Base-by-base conservation (phyloP, 2,888 invertebrate species). In the Drosophila pseudotalamancana region DNA sequence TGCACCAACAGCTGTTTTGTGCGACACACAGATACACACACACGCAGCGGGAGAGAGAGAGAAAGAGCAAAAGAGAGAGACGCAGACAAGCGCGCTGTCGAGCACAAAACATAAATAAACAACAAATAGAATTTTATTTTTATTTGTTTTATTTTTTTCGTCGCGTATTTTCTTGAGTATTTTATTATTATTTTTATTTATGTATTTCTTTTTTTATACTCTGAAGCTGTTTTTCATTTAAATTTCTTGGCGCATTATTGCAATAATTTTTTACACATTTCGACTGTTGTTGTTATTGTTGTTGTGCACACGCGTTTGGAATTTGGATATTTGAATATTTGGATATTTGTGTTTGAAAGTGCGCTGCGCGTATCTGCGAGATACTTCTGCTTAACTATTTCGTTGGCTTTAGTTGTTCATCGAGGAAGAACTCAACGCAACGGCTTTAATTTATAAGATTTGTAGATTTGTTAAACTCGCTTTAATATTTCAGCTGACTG, bases 1-100 rank as follows among this genome's bases (percentile, higher is more conserved):
- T 42, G 67, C 70, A 66, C 65, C 75, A 81, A 81, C 79, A 79
- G 79, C 85, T 79, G 79, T 79, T 79, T 70, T 59, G 69, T 62
- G 62, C 53, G 43, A 67, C 39, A 69, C 55, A 51, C 54, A 43
- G 12, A 31, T 4, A 46, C 23, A 25, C 29, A 2, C 6, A 21
- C 39, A 40, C 51, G 27, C 21, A 23, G 9, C 42, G n/a, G 29
- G 25, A 27, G 27, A 42, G 25, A 60, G 42, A 51, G 2, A 31
- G 11, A 14, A 18, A 42, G 25, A 60, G 42, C 48, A 1, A 31
- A 8, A 14, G 29, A 42, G 18, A 32, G 29, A 16, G 21, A 53
- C 23, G 34, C 11, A 57, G 21, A 19, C 29, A 37, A 48, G 14
- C 59, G 49, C 35, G 29, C 46, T 39, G 46, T 31, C 46, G 51